Percentiles rank a stretch among this genome's conserved stretches.
These are phyloP conservation scores for Phylloscopus trochilus DNA, from an alignment of 2,113 vertebrate species.

Conservation along the genomic window DNA sequence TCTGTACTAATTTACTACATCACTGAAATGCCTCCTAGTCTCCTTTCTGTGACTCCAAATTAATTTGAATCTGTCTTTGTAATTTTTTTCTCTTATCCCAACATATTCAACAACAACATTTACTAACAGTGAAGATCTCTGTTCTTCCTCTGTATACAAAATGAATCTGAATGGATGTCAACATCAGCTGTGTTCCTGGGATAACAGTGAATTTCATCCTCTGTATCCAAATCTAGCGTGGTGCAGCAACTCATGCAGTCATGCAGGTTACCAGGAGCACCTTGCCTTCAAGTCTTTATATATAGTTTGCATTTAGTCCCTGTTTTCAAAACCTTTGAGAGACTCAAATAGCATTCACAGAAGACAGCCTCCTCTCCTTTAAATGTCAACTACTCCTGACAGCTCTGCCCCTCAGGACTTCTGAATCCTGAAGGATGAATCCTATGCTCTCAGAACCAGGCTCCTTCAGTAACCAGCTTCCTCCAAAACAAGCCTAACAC, in stretches of 20 bases:
- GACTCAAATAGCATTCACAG: background rate
- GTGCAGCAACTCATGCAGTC: background rate
- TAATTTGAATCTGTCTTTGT: background rate
- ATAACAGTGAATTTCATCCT: background rate
- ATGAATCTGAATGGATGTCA: background rate
- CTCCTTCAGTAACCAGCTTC: background rate
- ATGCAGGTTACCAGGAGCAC: background rate
- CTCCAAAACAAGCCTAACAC: background rate
- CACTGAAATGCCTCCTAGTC: constrained; percentile 24
- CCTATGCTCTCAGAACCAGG: background rate
- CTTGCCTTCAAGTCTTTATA: background rate
- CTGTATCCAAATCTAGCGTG: background rate
- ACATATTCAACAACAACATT: background rate
- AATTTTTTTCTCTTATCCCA: background rate
- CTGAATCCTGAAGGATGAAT: constrained; percentile 19
- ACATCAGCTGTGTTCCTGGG: background rate
- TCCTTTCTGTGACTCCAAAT: background rate
- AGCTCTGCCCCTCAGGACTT: constrained; percentile 24
- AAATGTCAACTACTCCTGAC: constrained; percentile 24
- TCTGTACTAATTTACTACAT: constrained; percentile 34
- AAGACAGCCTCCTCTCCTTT: constrained; percentile 3
- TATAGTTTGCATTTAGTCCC: background rate
- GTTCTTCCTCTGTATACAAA: background rate
- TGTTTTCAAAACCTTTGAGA: constrained; percentile 10
- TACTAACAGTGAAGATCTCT: background rate